These are phyloP conservation scores for Hestina assimilis DNA, from an alignment of 1,140 invertebrate species.

Conservation along the genomic window DNA sequence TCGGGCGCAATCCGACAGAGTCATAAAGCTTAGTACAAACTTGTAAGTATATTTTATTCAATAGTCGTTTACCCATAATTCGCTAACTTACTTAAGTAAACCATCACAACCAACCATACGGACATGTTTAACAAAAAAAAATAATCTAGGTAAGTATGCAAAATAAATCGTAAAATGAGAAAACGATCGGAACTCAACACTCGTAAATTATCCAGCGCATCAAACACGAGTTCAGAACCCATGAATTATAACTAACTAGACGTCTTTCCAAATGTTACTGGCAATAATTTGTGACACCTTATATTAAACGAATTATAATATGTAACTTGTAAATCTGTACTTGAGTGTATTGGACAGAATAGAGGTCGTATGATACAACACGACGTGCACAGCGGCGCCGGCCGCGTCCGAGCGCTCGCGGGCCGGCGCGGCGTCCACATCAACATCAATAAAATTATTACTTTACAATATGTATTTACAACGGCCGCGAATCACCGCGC, in stretches of 20 bases:
- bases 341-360: constrained; percentile 70
- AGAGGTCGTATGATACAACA: constrained; percentile 63
- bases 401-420: too few species aligned
- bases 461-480: constrained; percentile 76
- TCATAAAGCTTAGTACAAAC: constrained; percentile 55
- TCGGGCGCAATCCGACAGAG: constrained; percentile 31
- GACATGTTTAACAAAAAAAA: constrained; percentile 69
- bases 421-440: constrained; percentile 25
- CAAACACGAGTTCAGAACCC: constrained; percentile 61
- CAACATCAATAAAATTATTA: constrained; percentile 68
- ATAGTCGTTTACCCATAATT: constrained; percentile 64
- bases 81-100: constrained; percentile 77
- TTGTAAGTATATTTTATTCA: constrained; percentile 54
- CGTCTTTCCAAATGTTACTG: constrained; percentile 55
- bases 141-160: constrained; percentile 46
- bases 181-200: constrained; percentile 51
- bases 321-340: constrained; percentile 64
- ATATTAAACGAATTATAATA: constrained; percentile 44
- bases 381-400: too few species aligned
- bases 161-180: constrained; percentile 57
- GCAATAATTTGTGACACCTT: constrained; percentile 71
- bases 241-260: constrained; percentile 49
- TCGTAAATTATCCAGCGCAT: constrained; percentile 46
- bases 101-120: constrained; percentile 77
- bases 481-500: constrained; percentile 54